phyloP scores from a whole-genome alignment of 2,797 vertebrate species.

The Sebastes minor region DNA sequence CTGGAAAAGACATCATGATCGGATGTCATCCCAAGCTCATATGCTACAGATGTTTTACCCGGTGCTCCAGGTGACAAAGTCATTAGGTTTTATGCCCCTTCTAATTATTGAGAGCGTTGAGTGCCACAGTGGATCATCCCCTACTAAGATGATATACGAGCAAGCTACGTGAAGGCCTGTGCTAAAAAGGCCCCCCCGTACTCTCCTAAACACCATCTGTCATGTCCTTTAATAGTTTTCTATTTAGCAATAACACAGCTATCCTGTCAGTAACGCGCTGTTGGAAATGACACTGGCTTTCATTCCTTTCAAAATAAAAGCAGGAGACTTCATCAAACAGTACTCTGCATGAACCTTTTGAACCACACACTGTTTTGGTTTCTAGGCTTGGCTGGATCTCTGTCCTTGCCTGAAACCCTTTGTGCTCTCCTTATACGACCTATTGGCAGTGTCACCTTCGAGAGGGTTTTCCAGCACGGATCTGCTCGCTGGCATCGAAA shows the following conservation, averaged over 20 bases:
- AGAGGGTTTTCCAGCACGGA: slow-evolving; percentile 47
- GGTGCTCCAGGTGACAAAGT: slow-evolving; percentile 56
- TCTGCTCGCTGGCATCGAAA: slow-evolving; percentile 50
- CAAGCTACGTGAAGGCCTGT: slow-evolving; percentile 15
- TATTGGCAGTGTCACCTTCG: slow-evolving; percentile 50
- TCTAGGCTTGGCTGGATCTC: slow-evolving; percentile 38
- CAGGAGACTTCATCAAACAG: slow-evolving; percentile 39
- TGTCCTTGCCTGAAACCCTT: slow-evolving; percentile 37
- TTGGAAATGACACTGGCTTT: slow-evolving; percentile 36
- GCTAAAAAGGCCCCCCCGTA: slow-evolving; percentile 8
- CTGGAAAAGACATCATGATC: slow-evolving; percentile 47
- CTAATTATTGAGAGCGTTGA: slow-evolving; percentile 54
- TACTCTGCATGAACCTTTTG: slow-evolving; percentile 48
- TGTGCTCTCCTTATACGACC: slow-evolving; percentile 48
- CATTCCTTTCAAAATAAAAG: slow-evolving; percentile 22
- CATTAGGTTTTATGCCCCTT: slow-evolving; percentile 48
- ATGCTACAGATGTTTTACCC: slow-evolving; percentile 53
- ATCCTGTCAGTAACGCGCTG: neutral
- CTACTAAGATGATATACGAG: slow-evolving; percentile 44
- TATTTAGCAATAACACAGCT: slow-evolving; percentile 29
- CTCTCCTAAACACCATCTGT: slow-evolving; percentile 34
- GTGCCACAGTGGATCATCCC: slow-evolving; percentile 13
- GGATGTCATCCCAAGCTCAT: slow-evolving; percentile 38
- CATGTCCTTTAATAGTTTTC: slow-evolving; percentile 44
- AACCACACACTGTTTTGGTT: slow-evolving; percentile 51